A percentile compares a stretch with the other conserved stretches of the same genome.
Evolutionary conservation across 1,140 invertebrate genomes (phyloP).

Genomic region (Anthonomus grandis): DNA sequence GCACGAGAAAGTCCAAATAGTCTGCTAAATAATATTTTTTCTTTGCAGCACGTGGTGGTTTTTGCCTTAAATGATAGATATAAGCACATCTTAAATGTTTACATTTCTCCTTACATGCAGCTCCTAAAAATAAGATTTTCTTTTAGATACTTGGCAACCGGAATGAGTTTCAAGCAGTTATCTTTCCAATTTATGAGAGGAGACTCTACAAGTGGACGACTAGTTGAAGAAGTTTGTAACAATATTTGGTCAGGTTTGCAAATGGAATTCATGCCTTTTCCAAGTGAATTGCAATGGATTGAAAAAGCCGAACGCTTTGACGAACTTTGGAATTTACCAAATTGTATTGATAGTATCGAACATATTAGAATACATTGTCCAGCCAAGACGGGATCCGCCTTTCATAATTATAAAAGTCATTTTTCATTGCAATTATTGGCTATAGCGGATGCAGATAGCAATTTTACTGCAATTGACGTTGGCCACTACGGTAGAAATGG

Average conservation of each 20-base stretch:
- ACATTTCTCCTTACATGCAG: conserved; percentile 14
- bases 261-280: conserved; percentile 19
- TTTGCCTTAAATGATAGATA: conserved; percentile 17
- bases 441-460: conserved; percentile 47
- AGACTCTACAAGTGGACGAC: conserved; percentile 18
- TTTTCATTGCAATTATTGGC: conserved; percentile 48
- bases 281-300: conserved; percentile 19
- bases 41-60: conserved; percentile 18
- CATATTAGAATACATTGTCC: conserved; percentile 40
- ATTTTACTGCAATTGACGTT: conserved; percentile 47
- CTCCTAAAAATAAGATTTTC: conserved; percentile 10
- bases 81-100: conserved; percentile 14
- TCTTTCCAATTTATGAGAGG: conserved; percentile 20
- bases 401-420: conserved; percentile 49
- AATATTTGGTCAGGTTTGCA: conserved; percentile 18
- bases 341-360: too few species aligned
- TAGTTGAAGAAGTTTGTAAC: conserved; percentile 20
- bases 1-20: conserved; percentile 8
- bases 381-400: conserved; percentile 40
- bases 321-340: conserved; percentile 32
- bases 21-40: conserved; percentile 24
- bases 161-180: conserved; percentile 21
- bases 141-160: conserved; percentile 19
- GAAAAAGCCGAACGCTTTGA: conserved; percentile 23
- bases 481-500: conserved; percentile 41